Evolutionary conservation across 2,888 invertebrate genomes (phyloP).

Genomic region (Melolontha melolontha): DNA sequence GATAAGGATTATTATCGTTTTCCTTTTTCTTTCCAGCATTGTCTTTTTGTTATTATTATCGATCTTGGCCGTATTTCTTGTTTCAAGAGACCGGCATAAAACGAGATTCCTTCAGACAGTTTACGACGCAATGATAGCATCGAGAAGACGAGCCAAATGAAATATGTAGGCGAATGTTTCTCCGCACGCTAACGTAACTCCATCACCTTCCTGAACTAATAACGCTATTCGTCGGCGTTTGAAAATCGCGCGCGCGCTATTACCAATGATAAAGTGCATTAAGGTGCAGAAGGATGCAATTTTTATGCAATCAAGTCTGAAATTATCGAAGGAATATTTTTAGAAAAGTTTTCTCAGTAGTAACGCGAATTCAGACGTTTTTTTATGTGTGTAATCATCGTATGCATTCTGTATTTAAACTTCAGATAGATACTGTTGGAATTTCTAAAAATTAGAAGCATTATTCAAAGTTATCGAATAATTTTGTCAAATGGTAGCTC

Average conservation of each 20-base stretch:
- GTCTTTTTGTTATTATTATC: conserved; percentile 10
- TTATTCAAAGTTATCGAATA: too few relatives aligned
- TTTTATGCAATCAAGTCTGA: conserved; percentile 18
- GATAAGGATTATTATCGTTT: conserved; percentile 7
- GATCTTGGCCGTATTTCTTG: conserved; percentile 11
- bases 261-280: conserved; percentile 19
- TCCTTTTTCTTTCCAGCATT: neutral
- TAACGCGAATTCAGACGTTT: too few relatives aligned
- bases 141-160: conserved; percentile 17
- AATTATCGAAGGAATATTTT: neutral
- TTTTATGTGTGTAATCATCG: too few relatives aligned
- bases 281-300: conserved; percentile 13
- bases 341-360: too few relatives aligned
- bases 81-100: conserved; percentile 12
- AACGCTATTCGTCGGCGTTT: conserved; percentile 3
- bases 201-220: conserved; percentile 8
- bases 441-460: too few relatives aligned
- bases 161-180: conserved; percentile 9
- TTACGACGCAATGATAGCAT: conserved; percentile 7
- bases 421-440: too few relatives aligned
- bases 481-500: too few relatives aligned
- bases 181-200: neutral
- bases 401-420: too few relatives aligned
- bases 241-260: neutral
- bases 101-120: conserved; percentile 18